phyloP scores from a whole-genome alignment of 2,113 vertebrate genomes.

The Rhinichthys klamathensis region DNA sequence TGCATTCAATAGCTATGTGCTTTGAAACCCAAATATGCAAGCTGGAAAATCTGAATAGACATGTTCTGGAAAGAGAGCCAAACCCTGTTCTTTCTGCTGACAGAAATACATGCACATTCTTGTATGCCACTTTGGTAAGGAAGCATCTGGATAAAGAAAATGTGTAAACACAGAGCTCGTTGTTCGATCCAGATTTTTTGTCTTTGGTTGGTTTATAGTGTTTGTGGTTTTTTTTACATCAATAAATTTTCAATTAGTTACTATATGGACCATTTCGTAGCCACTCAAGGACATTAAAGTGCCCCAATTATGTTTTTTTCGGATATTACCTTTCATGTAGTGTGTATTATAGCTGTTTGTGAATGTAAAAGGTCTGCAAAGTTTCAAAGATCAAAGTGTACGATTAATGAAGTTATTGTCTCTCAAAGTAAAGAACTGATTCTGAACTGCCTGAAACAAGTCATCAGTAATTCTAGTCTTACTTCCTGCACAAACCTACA shows the following conservation, averaged over 20 bases:
- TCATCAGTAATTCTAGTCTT: too few relatives aligned
- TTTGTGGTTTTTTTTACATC: too few relatives aligned
- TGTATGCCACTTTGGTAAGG: background rate
- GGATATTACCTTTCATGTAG: too few relatives aligned
- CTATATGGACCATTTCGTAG: background rate
- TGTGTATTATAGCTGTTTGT: too few relatives aligned
- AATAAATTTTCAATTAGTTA: background rate
- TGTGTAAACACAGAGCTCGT: background rate
- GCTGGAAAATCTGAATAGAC: conserved; percentile 21
- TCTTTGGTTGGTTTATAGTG: background rate
- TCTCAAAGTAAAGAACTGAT: too few relatives aligned
- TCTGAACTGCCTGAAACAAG: too few relatives aligned
- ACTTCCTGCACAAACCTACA: too few relatives aligned
- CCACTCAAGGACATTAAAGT: too few relatives aligned
- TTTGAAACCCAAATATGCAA: conserved; percentile 32
- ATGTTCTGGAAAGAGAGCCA: conserved; percentile 26
- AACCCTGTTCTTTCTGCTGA: conserved; percentile 10
- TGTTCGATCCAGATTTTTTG: background rate
- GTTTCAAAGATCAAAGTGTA: too few relatives aligned
- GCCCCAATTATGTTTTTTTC: too few relatives aligned
- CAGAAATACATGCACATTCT: conserved; percentile 17
- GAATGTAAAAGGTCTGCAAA: too few relatives aligned
- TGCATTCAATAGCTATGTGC: background rate
- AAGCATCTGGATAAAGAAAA: conserved; percentile 14
- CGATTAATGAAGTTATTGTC: too few relatives aligned